phyloP scores from a whole-genome alignment of 2,113 vertebrate species.

The Damaliscus lunatus region DNA sequence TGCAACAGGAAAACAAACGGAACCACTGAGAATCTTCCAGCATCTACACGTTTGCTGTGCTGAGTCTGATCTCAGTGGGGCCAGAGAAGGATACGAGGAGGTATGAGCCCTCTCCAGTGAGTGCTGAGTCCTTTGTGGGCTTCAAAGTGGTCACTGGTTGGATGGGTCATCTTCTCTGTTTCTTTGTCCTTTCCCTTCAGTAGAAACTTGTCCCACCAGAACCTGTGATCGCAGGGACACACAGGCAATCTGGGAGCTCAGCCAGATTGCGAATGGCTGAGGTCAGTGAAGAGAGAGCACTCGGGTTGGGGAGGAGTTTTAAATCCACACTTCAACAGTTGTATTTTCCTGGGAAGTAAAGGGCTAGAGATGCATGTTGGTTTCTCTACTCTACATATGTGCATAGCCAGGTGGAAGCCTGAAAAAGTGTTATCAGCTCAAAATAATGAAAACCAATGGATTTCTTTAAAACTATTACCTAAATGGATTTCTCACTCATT shows the following conservation, averaged over 20 bases:
- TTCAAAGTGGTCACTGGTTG: not conserved
- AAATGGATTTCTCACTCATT: no score
- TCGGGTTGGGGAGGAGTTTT: not conserved
- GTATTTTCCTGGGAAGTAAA: not conserved
- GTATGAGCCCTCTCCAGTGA: no score
- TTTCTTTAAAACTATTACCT: no score
- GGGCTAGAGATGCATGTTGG: no score
- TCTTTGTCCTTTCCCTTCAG: not conserved
- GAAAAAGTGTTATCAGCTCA: no score
- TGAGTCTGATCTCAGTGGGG: not conserved
- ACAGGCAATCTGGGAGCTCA: not conserved
- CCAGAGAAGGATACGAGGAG: not conserved
- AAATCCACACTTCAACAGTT: not conserved
- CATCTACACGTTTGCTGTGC: not conserved
- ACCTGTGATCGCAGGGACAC: not conserved
- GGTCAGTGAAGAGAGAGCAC: not conserved
- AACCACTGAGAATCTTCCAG: not conserved
- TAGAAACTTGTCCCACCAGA: not conserved
- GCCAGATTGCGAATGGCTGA: not conserved
- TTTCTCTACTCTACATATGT: no score
- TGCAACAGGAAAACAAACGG: not conserved
- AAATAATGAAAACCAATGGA: no score
- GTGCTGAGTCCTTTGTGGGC: not conserved
- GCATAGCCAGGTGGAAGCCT: no score
- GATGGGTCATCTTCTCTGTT: not conserved